Conservation (phyloP, 2,113 vertebrate species). For the Naja naja region DNA sequence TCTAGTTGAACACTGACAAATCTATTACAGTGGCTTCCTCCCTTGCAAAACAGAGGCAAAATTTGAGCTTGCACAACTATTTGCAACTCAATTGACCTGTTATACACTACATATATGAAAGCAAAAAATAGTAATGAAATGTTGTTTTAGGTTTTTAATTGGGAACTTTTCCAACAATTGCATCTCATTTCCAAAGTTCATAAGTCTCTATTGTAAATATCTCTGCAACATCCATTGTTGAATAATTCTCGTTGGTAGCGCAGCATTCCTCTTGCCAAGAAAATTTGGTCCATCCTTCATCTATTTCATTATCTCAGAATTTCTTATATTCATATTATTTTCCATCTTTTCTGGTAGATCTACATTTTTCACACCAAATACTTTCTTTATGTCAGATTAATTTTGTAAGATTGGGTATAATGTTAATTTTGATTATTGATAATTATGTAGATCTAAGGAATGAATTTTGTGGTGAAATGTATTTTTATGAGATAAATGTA, state of each 20-base stretch:
- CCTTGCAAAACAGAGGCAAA: background rate
- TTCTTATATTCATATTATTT: background rate
- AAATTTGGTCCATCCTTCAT: background rate
- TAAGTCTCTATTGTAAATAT: background rate
- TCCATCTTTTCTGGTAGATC: background rate
- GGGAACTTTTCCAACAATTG: background rate
- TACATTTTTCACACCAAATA: too few species aligned
- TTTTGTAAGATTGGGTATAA: background rate
- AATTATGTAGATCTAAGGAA: background rate
- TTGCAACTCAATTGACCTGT: background rate
- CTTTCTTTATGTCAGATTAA: background rate
- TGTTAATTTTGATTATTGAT: background rate
- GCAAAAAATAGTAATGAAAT: background rate
- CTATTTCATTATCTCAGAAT: background rate
- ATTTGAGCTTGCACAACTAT: background rate
- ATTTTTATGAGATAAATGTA: background rate
- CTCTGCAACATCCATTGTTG: background rate
- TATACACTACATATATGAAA: background rate
- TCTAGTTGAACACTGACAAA: background rate
- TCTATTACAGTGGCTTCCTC: background rate
- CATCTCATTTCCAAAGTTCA: background rate
- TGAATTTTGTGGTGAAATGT: background rate
- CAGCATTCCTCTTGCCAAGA: background rate
- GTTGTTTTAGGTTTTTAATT: background rate
- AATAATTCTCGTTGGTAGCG: background rate